Evolutionary conservation across 2,888 invertebrate genomes (phyloP).

Genomic region (Gymnosoma rotundatum): DNA sequence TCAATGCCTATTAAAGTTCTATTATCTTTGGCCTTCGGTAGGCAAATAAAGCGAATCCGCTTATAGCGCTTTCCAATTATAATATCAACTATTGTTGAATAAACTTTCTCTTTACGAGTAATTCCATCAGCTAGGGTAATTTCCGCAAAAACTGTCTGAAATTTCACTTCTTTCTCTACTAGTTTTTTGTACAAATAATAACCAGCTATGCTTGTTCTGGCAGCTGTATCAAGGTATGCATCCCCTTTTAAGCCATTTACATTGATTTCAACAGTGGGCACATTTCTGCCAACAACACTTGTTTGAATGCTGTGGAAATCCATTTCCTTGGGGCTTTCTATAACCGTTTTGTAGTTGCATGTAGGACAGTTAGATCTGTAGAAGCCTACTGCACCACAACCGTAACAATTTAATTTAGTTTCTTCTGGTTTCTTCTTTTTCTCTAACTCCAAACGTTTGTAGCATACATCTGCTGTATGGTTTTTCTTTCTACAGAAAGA

Average conservation of each 20-base stretch:
- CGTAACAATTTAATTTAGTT: conserved; percentile 36
- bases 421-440: conserved; percentile 31
- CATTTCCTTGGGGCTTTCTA: conserved; percentile 18
- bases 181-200: conserved; percentile 49
- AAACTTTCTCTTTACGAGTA: conserved; percentile 32
- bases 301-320: conserved; percentile 44
- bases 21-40: too few relatives aligned
- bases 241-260: conserved; percentile 54
- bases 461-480: conserved; percentile 43
- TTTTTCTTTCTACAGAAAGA: conserved; percentile 35
- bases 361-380: conserved; percentile 47
- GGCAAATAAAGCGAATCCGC: too few relatives aligned
- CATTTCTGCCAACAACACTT: conserved; percentile 50
- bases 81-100: conserved; percentile 44
- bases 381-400: conserved; percentile 39
- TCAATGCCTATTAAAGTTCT: too few relatives aligned
- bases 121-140: conserved; percentile 63
- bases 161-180: conserved; percentile 28
- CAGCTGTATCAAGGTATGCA: conserved; percentile 66
- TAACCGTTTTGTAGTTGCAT: conserved; percentile 29
- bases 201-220: conserved; percentile 64
- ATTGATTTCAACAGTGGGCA: conserved; percentile 60
- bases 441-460: conserved; percentile 22
- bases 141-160: conserved; percentile 57
- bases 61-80: conserved; percentile 49